A percentile compares a stretch with the other conserved stretches of the same genome.
These are phyloP conservation scores for Psittacula cyanocephala DNA, from an alignment of 2,113 vertebrate species.

Conservation along the genomic window DNA sequence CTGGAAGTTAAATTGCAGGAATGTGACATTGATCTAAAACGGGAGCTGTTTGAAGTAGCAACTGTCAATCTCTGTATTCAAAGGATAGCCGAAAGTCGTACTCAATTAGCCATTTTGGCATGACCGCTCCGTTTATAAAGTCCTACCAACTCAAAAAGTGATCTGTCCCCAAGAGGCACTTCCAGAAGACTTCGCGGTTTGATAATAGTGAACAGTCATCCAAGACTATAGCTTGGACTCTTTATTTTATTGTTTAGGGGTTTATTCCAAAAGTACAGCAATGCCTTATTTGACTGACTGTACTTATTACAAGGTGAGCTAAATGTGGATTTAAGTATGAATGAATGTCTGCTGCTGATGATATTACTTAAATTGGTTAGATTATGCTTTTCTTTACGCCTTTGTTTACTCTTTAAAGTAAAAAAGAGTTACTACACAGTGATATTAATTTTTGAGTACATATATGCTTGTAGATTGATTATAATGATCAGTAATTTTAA, in stretches of 20 bases:
- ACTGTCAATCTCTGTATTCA: slow-evolving; percentile 77
- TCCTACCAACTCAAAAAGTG: slow-evolving; percentile 41
- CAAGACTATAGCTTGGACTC: slow-evolving; percentile 30
- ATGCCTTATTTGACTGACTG: slow-evolving; percentile 85
- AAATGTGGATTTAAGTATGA: neutral
- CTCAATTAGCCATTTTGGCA: slow-evolving; percentile 81
- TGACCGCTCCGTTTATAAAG: slow-evolving; percentile 75
- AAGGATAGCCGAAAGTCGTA: slow-evolving; percentile 74
- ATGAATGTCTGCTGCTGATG: neutral
- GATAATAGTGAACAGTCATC: neutral
- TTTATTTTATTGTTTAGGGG: neutral
- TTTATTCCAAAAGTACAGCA: slow-evolving; percentile 69
- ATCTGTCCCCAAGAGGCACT: slow-evolving; percentile 20
- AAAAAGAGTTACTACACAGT: neutral
- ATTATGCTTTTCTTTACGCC: neutral
- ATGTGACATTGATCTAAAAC: slow-evolving; percentile 75
- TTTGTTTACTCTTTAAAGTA: neutral
- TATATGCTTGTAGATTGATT: neutral
- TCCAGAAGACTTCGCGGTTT: slow-evolving; percentile 16
- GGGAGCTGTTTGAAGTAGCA: slow-evolving; percentile 79
- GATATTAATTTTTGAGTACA: neutral
- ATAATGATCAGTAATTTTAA: neutral
- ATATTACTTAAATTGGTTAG: neutral
- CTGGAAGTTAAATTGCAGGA: slow-evolving; percentile 82
- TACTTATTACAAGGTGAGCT: slow-evolving; percentile 79